phyloP scores from a whole-genome alignment of 2,888 invertebrate species.

The Cephus rjabovi region DNA sequence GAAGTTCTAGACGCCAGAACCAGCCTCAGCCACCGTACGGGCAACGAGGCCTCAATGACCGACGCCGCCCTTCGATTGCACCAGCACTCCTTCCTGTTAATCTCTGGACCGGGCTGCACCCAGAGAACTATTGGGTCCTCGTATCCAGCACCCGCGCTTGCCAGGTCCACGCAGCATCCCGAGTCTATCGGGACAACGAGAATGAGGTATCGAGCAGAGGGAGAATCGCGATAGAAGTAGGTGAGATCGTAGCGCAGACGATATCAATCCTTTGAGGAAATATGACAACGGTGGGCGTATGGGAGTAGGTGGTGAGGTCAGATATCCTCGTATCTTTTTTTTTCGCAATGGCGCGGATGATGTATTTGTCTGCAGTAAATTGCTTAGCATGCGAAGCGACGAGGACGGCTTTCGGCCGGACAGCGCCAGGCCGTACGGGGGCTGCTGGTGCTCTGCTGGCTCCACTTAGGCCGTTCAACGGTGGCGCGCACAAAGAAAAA shows the following conservation, averaged over 20 bases:
- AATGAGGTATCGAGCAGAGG: background rate
- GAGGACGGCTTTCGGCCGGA: constrained; percentile 5
- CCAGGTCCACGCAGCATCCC: background rate
- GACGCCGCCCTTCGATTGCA: background rate
- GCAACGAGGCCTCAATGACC: background rate
- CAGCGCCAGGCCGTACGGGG: background rate
- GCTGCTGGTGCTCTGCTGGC: background rate
- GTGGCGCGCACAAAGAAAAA: constrained; percentile 36
- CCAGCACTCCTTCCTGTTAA: background rate
- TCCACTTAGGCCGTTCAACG: constrained; percentile 23
- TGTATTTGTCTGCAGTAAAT: constrained; percentile 27
- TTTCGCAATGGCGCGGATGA: background rate
- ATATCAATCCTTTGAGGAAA: background rate
- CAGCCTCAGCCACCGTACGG: background rate
- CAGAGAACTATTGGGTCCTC: background rate
- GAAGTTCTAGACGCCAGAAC: background rate
- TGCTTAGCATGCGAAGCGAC: constrained; percentile 17
- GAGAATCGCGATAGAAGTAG: background rate
- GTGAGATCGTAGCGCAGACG: background rate
- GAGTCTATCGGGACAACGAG: background rate
- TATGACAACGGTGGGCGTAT: background rate
- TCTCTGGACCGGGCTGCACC: background rate
- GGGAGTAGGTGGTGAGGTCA: background rate
- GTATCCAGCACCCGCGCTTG: background rate
- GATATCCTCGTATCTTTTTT: background rate